Evolutionary conservation across 2,113 vertebrate genomes (phyloP).

Genomic region (Pterophyllum scalare): DNA sequence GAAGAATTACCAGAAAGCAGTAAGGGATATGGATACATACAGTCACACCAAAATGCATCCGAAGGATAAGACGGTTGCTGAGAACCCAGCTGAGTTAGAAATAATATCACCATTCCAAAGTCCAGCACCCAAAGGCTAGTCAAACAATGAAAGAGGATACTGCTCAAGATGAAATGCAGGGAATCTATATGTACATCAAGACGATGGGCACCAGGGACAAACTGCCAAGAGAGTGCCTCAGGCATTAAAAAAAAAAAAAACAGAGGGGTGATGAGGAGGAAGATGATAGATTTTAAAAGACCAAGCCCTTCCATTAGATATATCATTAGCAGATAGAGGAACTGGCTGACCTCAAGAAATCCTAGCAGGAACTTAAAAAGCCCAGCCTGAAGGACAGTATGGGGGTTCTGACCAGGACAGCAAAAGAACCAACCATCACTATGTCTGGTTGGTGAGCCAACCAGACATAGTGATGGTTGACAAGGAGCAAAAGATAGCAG

Average conservation of each 20-base stretch:
- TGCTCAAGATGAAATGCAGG: neutral
- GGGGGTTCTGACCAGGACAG: neutral
- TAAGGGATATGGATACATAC: neutral
- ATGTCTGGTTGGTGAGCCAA: neutral
- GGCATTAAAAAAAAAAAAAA: neutral
- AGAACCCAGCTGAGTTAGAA: neutral
- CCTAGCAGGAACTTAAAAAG: neutral
- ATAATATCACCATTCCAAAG: neutral
- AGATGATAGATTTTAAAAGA: neutral
- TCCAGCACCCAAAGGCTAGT: neutral
- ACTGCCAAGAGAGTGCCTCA: neutral
- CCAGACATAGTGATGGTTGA: neutral
- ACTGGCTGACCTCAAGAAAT: neutral
- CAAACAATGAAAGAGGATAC: neutral
- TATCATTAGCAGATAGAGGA: neutral
- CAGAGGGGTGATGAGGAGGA: neutral
- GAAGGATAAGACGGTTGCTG: neutral
- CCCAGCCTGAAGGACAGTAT: neutral
- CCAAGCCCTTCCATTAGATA: neutral
- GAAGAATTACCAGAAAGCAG: neutral
- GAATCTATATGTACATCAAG: conserved; percentile 2
- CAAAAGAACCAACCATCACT: neutral
- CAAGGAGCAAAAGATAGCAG: neutral
- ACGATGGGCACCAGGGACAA: neutral
- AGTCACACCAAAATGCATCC: neutral